phyloP scores from a whole-genome alignment of 2,113 vertebrate species.

The Coregonus clupeaformis region DNA sequence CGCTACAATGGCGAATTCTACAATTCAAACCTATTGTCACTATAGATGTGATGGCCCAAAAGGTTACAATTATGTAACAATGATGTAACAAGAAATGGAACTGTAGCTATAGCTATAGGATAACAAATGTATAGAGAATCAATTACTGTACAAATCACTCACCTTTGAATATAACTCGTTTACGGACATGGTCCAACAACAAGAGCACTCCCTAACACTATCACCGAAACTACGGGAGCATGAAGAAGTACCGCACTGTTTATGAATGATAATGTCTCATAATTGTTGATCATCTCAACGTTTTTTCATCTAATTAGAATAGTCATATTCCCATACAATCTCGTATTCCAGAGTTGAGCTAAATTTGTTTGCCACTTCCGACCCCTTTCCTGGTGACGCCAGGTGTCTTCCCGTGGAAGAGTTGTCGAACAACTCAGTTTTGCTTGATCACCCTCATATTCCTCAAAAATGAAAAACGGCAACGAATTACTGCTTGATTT shows the following conservation, averaged over 20 bases:
- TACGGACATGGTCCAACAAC: conserved; percentile 68
- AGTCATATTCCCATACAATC: conserved; percentile 2
- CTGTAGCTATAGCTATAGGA: no score
- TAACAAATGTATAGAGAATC: background rate
- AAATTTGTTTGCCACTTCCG: conserved; percentile 16
- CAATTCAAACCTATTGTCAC: no score
- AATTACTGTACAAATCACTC: conserved; percentile 39
- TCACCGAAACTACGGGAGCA: conserved; percentile 7
- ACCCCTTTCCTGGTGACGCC: conserved; percentile 24
- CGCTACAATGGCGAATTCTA: no score
- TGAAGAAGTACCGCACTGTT: conserved; percentile 1
- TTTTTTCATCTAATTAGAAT: conserved; percentile 15
- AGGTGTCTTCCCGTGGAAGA: conserved; percentile 26
- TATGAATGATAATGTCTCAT: background rate
- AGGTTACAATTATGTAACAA: no score
- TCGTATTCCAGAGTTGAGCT: background rate
- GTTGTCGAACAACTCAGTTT: background rate
- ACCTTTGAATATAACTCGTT: conserved; percentile 76
- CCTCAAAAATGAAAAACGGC: background rate
- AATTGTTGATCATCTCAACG: conserved; percentile 21
- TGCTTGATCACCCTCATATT: background rate
- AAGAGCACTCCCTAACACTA: background rate
- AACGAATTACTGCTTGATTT: no score
- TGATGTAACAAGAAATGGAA: no score
- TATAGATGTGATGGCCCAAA: no score